phyloP scores from a whole-genome alignment of 1,140 invertebrate genomes.

The Caenorhabditis brenneri region DNA sequence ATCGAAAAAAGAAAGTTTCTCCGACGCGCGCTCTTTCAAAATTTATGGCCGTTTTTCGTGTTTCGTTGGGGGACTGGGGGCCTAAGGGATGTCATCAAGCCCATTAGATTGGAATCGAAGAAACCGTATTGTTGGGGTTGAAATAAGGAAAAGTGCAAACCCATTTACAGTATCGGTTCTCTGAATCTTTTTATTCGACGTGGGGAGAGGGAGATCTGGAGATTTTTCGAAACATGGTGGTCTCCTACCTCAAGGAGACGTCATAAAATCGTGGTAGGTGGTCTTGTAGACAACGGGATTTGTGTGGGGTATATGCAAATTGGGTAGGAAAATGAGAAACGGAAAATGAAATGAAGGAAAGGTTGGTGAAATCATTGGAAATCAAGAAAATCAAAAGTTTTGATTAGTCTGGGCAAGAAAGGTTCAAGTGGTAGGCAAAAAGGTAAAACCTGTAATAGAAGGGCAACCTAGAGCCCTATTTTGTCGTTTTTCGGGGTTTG shows the following conservation, averaged over 20 bases:
- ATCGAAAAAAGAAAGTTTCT: no score
- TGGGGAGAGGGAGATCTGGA: no score
- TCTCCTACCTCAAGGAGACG: no score
- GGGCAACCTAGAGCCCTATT: no score
- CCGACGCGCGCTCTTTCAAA: background rate
- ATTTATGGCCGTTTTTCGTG: background rate
- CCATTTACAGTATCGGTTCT: background rate
- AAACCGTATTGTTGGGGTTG: constrained; percentile 35
- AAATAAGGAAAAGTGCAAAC: constrained; percentile 26
- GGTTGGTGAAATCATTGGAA: no score
- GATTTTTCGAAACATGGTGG: no score
- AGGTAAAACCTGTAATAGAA: background rate
- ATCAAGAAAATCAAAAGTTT: constrained; percentile 30
- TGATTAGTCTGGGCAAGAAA: background rate
- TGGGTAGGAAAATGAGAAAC: background rate
- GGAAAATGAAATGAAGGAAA: background rate
- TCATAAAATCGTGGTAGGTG: constrained; percentile 30
- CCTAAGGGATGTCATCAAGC: constrained; percentile 19
- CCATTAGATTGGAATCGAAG: constrained; percentile 15
- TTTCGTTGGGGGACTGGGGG: background rate
- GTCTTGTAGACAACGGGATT: constrained; percentile 1
- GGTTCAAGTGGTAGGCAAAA: no score
- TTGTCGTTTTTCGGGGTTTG: no score
- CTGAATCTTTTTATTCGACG: background rate
- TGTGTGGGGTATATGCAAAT: background rate